A percentile compares a stretch with the other conserved stretches of the same genome.
phyloP scores from a whole-genome alignment of 2,888 invertebrate genomes.

The Lymantria monacha region DNA sequence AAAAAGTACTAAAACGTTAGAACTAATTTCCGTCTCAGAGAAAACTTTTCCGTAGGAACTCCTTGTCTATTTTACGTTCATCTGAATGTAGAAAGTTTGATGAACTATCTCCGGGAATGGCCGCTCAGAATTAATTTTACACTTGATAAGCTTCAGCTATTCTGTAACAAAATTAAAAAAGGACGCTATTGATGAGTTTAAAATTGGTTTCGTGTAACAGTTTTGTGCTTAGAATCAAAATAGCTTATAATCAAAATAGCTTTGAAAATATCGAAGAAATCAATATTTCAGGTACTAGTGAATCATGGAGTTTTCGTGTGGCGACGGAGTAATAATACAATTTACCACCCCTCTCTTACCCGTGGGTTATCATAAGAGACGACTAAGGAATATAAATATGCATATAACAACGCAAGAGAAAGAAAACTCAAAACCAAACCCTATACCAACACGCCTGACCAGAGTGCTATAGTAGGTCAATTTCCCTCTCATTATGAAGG shows the following conservation, averaged over 20 bases:
- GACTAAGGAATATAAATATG: too few relatives aligned
- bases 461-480: too few relatives aligned
- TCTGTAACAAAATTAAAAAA: slow-evolving; percentile 19
- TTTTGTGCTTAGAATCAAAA: not conserved
- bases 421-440: too few relatives aligned
- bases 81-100: slow-evolving; percentile 55
- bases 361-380: too few relatives aligned
- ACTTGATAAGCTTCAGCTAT: slow-evolving; percentile 52
- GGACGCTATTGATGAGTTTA: slow-evolving; percentile 19
- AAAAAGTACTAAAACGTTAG: slow-evolving; percentile 29
- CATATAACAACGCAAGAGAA: too few relatives aligned
- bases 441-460: too few relatives aligned
- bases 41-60: slow-evolving; percentile 34
- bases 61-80: slow-evolving; percentile 55
- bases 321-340: too few relatives aligned
- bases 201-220: slow-evolving; percentile 5
- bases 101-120: slow-evolving; percentile 55
- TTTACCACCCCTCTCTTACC: too few relatives aligned
- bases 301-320: too few relatives aligned
- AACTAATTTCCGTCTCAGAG: slow-evolving; percentile 34
- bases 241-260: not conserved
- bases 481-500: too few relatives aligned
- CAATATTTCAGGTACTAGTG: too few relatives aligned
- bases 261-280: too few relatives aligned
- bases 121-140: slow-evolving; percentile 62